Conservation (phyloP, 2,888 invertebrate species). For the Lymantria dispar region DNA sequence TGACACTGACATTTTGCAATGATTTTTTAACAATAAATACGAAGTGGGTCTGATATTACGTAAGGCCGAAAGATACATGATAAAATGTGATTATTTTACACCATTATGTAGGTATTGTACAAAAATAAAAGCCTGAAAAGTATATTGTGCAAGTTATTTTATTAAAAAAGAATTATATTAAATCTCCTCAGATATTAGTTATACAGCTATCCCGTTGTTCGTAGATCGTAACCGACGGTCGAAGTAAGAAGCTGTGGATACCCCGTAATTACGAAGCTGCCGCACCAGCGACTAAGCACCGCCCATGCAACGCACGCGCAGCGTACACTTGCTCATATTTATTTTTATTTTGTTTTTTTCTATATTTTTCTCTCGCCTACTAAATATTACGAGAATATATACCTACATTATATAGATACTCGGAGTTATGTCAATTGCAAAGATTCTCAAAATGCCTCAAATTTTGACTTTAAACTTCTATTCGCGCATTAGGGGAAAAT, state of each 20-base stretch:
- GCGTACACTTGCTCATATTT: constrained; percentile 4
- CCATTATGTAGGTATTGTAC: not conserved
- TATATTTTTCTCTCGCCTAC: constrained; percentile 24
- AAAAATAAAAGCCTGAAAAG: not conserved
- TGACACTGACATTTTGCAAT: too few relatives aligned
- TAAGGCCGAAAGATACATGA: too few relatives aligned
- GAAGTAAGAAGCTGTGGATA: constrained; percentile 36
- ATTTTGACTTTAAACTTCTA: too few relatives aligned
- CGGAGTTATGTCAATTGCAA: too few relatives aligned
- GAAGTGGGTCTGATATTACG: too few relatives aligned
- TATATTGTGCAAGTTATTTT: not conserved
- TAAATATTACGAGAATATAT: constrained; percentile 7
- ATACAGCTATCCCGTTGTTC: constrained; percentile 2
- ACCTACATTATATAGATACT: too few relatives aligned
- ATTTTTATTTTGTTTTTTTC: constrained; percentile 31
- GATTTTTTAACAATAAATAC: too few relatives aligned
- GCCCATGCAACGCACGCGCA: constrained; percentile 53
- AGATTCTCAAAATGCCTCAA: too few relatives aligned
- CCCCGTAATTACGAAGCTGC: constrained; percentile 67
- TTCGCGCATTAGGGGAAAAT: too few relatives aligned
- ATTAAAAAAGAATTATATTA: constrained; percentile 1
- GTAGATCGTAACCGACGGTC: constrained; percentile 10
- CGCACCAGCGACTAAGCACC: constrained; percentile 62
- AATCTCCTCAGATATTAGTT: not conserved
- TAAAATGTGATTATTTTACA: not conserved